Base-by-base conservation (phyloP, 37 sponge, comb jelly and placozoan species). In the Aplysina aerophoba region DNA sequence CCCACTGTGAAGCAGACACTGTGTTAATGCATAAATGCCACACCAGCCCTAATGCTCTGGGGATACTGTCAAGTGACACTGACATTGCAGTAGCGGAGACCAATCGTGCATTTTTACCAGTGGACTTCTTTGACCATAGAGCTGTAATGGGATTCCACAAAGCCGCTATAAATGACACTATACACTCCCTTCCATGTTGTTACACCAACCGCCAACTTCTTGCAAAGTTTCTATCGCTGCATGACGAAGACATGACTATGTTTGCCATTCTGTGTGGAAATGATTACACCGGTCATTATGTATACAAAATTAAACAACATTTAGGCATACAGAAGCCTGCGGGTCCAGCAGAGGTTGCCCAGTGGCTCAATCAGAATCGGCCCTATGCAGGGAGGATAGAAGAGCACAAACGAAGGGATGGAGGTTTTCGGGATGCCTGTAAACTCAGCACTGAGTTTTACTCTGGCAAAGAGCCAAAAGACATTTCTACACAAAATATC, bases 181-280 rank as follows among this genome's bases (percentile, higher is more conserved):
- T 44, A 44, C 50, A 44, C 6, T 3, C 50, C 50, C 50, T 44
- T 44, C 50, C 50, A 44, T 44, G 50, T 8, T 8, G 8, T 44
- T 44, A 11, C 50, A 44, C 50, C 50, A 44, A 44, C 21, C 55
- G 84, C 2, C 44, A 37, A 17, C 21, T 16, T 55, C 64, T 92
- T 0, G 80, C 87, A 4, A 38, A 54, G 12, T 25, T 41, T 24
- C 69, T 92, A 19, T 55, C n/a, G 0, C 20, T 89, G 6, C 16
- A 30, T 13, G 84, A 55, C 34, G 34, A 27, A 0, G 85, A 86
- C 30, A 62, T 92, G 21, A 55, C 83, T 53, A 89, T 83, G 30
- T 34, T 89, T 22, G 86, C 89, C n/a, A 38, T 85, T 35, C 85
- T 89, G 50, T 85, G 81, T 85, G 89, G 85, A 66, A 89, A 80